Evolutionary conservation across 2,797 vertebrate species (phyloP).

Genomic region (Phoeniculus purpureus): DNA sequence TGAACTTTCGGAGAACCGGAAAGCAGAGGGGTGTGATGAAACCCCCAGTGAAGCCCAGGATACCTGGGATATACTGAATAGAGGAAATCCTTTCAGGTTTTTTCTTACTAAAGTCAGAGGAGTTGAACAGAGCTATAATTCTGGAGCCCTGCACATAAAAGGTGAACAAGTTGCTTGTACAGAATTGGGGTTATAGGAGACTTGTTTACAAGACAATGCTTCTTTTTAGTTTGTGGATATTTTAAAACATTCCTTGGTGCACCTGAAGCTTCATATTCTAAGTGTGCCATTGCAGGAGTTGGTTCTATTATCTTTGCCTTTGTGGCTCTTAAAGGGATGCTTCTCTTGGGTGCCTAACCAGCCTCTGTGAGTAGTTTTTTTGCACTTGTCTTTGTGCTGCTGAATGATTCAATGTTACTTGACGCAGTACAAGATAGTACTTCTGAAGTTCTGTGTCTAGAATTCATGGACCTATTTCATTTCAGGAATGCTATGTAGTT

Average conservation of each 20-base stretch:
- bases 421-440: not conserved
- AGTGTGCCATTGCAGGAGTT: not conserved
- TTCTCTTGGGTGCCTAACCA: not conserved
- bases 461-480: not conserved
- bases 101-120: constrained; percentile 95
- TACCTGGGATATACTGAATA: constrained; percentile 80
- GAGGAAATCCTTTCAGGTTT: constrained; percentile 86
- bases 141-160: constrained; percentile 91
- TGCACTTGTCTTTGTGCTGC: not conserved
- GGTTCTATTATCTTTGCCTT: not conserved
- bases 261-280: not conserved
- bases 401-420: not conserved
- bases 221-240: not conserved
- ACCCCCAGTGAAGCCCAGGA: constrained; percentile 83
- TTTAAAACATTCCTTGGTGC: not conserved
- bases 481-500: not conserved
- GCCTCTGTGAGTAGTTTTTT: not conserved
- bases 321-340: not conserved
- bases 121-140: constrained; percentile 88
- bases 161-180: constrained; percentile 76
- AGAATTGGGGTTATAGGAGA: not conserved
- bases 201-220: not conserved
- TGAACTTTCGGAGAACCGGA: constrained; percentile 40
- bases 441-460: not conserved
- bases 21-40: constrained; percentile 56